A percentile compares a stretch with the other conserved stretches of the same genome.
Conservation (phyloP, 2,888 invertebrate genomes). For the Thereva nobilitata region DNA sequence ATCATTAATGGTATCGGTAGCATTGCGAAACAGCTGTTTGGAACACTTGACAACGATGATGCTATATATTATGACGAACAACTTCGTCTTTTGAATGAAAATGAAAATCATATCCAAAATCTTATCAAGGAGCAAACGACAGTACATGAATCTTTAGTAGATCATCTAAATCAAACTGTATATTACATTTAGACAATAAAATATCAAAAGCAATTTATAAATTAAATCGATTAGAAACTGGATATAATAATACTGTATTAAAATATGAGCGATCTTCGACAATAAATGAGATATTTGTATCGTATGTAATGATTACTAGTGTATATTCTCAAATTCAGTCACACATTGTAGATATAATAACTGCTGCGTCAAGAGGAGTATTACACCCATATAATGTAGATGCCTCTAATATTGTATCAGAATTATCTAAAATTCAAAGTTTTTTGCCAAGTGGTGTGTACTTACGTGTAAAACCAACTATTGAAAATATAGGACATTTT, state of each 20-base stretch:
- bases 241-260: background rate
- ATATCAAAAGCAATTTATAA: background rate
- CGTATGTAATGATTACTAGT: background rate
- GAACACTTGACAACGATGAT: background rate
- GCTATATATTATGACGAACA: conserved; percentile 9
- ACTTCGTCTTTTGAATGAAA: background rate
- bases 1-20: background rate
- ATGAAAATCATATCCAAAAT: background rate
- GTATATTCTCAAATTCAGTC: conserved; percentile 1
- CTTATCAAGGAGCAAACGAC: conserved; percentile 4
- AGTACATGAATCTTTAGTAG: conserved; percentile 1
- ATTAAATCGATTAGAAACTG: conserved; percentile 1
- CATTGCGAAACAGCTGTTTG: background rate
- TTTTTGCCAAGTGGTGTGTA: background rate
- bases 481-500: background rate
- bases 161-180: background rate
- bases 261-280: background rate
- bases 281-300: background rate
- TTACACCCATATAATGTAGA: conserved; percentile 7
- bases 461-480: background rate
- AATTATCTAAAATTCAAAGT: conserved; percentile 5
- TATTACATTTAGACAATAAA: background rate
- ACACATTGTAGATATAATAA: conserved; percentile 2
- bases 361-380: background rate
- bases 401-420: background rate